phyloP scores from a whole-genome alignment of 2,113 vertebrate genomes.

The Tenebrosternarchus preto region DNA sequence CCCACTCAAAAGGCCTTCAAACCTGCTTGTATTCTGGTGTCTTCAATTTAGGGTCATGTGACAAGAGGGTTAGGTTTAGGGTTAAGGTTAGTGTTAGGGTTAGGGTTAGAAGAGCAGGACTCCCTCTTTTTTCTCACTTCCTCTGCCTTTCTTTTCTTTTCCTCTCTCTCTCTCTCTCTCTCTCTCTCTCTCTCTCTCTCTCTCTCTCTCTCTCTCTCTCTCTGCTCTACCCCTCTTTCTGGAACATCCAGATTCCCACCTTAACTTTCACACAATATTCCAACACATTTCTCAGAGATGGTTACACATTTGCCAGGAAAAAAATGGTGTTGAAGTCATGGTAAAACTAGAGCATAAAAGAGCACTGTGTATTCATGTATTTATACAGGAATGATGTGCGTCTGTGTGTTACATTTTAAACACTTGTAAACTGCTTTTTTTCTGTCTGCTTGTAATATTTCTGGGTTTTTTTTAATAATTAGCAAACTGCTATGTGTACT shows the following conservation, averaged over 20 bases:
- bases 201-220: constrained; percentile 4
- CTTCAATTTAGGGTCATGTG: constrained; percentile 77
- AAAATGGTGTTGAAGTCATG: too few species aligned
- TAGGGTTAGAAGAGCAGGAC: too few species aligned
- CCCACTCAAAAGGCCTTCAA: constrained; percentile 68
- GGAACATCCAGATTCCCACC: not conserved
- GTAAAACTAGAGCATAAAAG: too few species aligned
- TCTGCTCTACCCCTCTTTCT: not conserved
- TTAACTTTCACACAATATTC: not conserved
- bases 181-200: not conserved
- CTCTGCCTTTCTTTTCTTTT: not conserved
- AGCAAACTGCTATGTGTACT: too few species aligned
- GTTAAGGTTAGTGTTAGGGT: too few species aligned
- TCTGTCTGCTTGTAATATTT: too few species aligned
- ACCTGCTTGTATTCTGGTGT: constrained; percentile 77
- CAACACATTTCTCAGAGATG: not conserved
- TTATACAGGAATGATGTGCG: too few species aligned
- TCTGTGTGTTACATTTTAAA: too few species aligned
- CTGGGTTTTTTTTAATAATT: too few species aligned
- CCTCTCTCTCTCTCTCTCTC: constrained; percentile 48
- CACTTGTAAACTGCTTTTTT: too few species aligned
- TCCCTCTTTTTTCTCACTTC: constrained; percentile 53
- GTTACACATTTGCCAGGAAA: not conserved
- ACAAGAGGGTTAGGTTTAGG: constrained; percentile 62
- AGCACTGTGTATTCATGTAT: too few species aligned